phyloP scores from a whole-genome alignment of 1,140 invertebrate genomes.

The Lepeophtheirus salmonis region DNA sequence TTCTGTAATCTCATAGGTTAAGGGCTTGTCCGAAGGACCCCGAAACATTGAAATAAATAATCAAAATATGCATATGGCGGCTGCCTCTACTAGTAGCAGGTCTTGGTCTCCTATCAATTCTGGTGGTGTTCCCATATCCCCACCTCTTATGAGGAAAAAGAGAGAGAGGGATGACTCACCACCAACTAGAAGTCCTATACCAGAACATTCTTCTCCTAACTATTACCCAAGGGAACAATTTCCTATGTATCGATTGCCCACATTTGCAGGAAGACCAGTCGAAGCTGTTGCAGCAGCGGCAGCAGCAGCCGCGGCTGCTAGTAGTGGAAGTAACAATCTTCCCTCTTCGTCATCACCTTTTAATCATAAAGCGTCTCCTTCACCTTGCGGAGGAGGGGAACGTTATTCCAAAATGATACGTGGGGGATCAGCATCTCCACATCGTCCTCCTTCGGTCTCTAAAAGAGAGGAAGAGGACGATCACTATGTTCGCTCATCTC shows the following conservation, averaged over 20 bases:
- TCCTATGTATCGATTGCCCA: neutral
- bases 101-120: conserved; percentile 5
- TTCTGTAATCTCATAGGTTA: neutral
- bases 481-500: neutral
- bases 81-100: neutral
- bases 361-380: neutral
- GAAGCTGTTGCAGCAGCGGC: neutral
- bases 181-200: neutral
- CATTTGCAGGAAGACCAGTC: neutral
- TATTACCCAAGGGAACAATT: neutral
- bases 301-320: neutral
- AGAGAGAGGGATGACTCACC: neutral
- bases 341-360: neutral
- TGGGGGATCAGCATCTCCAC: neutral
- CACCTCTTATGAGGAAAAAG: neutral
- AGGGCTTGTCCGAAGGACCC: conserved; percentile 12
- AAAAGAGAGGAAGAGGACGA: neutral
- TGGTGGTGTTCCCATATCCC: neutral
- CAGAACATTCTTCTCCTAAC: neutral
- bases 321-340: neutral
- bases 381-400: neutral
- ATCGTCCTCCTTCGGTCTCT: neutral
- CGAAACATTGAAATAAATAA: conserved; percentile 10
- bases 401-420: too few species aligned
- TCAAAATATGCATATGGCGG: neutral